Conservation (phyloP, 2,113 vertebrate genomes). For the Gobio gobio region DNA sequence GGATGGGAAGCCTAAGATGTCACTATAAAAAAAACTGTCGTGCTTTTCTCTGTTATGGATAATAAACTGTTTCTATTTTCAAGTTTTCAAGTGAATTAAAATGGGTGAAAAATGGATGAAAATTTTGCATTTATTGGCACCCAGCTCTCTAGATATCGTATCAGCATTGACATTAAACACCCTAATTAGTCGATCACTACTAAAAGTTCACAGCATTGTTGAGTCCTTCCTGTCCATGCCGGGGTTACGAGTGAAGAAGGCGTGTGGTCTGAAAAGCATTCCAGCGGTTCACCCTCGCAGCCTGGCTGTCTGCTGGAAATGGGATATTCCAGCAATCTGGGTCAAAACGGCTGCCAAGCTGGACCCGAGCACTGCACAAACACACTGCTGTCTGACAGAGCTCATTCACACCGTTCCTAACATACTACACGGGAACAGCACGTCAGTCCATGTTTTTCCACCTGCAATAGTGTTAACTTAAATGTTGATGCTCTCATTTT, state of each 20-base stretch:
- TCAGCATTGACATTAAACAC: not conserved
- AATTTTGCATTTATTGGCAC: not conserved
- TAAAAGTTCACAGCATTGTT: not conserved
- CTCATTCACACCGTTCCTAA: slow-evolving; percentile 20
- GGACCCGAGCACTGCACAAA: slow-evolving; percentile 36
- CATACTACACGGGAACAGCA: not conserved
- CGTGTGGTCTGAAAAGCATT: slow-evolving; percentile 62
- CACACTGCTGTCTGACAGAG: slow-evolving; percentile 15
- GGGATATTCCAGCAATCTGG: slow-evolving; percentile 46
- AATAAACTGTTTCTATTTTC: too few relatives aligned
- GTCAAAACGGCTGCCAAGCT: slow-evolving; percentile 44
- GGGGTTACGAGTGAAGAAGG: slow-evolving; percentile 24
- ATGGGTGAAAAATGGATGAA: not conserved
- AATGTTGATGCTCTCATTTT: not conserved
- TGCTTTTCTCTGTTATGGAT: too few relatives aligned
- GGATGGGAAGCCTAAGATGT: too few relatives aligned
- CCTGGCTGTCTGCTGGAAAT: slow-evolving; percentile 65
- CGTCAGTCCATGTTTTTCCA: not conserved
- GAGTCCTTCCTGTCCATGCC: not conserved
- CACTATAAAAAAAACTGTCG: too few relatives aligned
- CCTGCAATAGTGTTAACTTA: not conserved
- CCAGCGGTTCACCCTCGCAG: slow-evolving; percentile 65
- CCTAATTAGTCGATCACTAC: not conserved
- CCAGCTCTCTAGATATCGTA: not conserved
- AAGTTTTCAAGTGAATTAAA: too few relatives aligned